Percentiles rank a stretch among this genome's conserved stretches.
These are phyloP conservation scores for Montipora cactus DNA, from an alignment of 64 coral and sea anemone genomes.

Conservation along the genomic window DNA sequence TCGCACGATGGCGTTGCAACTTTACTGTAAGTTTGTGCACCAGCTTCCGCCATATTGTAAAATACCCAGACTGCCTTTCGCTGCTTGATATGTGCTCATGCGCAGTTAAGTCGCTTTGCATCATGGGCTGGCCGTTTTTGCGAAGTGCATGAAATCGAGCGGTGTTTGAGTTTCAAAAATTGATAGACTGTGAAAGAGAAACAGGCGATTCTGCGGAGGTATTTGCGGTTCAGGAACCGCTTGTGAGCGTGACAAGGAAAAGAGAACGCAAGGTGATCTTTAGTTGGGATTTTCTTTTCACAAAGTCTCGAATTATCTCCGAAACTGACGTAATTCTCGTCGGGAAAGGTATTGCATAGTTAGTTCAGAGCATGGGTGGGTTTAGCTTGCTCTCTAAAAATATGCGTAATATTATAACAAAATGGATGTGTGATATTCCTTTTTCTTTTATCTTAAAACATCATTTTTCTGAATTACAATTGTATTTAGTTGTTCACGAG, in stretches of 20 bases:
- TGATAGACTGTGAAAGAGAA: slow-evolving; percentile 68
- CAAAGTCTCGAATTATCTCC: background rate
- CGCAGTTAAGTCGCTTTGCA: slow-evolving; percentile 76
- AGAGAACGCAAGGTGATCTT: background rate
- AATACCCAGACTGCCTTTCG: slow-evolving; percentile 68
- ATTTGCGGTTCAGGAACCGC: slow-evolving; percentile 32
- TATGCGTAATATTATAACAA: slow-evolving; percentile 86
- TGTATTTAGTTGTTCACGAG: slow-evolving; percentile 35
- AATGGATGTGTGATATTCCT: slow-evolving; percentile 74
- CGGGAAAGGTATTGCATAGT: slow-evolving; percentile 35
- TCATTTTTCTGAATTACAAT: slow-evolving; percentile 27
- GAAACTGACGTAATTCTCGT: slow-evolving; percentile 51
- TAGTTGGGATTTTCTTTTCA: background rate
- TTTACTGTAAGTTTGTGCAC: background rate
- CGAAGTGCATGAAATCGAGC: slow-evolving; percentile 95
- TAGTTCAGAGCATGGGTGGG: slow-evolving; percentile 88
- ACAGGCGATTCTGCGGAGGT: slow-evolving; percentile 41
- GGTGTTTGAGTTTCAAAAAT: slow-evolving; percentile 97
- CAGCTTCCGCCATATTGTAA: slow-evolving; percentile 80
- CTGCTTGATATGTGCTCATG: slow-evolving; percentile 50
- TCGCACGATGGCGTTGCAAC: slow-evolving; percentile 53
- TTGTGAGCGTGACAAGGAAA: slow-evolving; percentile 14
- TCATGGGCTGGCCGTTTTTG: slow-evolving; percentile 97
- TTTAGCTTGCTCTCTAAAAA: slow-evolving; percentile 82
- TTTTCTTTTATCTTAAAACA: slow-evolving; percentile 13